Percentiles rank a stretch among this genome's conserved stretches.
phyloP scores from a whole-genome alignment of 2,113 vertebrate species.

The Potamarius usumacintae region DNA sequence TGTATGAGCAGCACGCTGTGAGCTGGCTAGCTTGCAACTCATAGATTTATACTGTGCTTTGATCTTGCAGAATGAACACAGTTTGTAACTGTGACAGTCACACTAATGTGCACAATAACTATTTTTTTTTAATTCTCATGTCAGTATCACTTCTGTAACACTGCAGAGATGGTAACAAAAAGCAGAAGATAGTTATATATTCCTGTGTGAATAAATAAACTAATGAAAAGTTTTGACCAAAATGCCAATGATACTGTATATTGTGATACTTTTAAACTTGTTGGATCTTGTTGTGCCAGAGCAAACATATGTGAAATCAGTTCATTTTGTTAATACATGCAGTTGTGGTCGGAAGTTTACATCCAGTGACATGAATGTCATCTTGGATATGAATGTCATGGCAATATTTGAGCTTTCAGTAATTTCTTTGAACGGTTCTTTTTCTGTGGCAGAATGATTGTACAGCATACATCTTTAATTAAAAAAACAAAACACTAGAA shows the following conservation, averaged over 20 bases:
- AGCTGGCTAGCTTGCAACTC: neutral
- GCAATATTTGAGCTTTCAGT: too few relatives aligned
- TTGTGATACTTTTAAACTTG: neutral
- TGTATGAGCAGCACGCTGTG: neutral
- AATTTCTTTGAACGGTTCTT: too few relatives aligned
- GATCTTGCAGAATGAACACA: neutral
- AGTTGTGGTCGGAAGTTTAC: too few relatives aligned
- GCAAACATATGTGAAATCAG: neutral
- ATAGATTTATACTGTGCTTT: neutral
- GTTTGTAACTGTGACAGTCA: neutral
- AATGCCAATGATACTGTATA: neutral
- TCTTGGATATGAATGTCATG: too few relatives aligned
- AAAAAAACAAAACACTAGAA: too few relatives aligned
- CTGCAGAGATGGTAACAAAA: neutral
- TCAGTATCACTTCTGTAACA: neutral
- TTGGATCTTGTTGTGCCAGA: neutral
- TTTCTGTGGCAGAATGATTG: too few relatives aligned
- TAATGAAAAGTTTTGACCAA: neutral
- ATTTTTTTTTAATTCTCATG: neutral
- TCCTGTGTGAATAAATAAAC: neutral
- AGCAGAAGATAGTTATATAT: neutral
- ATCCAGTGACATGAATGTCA: too few relatives aligned
- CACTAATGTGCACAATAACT: neutral
- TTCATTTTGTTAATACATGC: neutral
- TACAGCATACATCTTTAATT: too few relatives aligned